Evolutionary conservation across 1,140 invertebrate genomes (phyloP).

Genomic region (Cataglyphis hispanica): DNA sequence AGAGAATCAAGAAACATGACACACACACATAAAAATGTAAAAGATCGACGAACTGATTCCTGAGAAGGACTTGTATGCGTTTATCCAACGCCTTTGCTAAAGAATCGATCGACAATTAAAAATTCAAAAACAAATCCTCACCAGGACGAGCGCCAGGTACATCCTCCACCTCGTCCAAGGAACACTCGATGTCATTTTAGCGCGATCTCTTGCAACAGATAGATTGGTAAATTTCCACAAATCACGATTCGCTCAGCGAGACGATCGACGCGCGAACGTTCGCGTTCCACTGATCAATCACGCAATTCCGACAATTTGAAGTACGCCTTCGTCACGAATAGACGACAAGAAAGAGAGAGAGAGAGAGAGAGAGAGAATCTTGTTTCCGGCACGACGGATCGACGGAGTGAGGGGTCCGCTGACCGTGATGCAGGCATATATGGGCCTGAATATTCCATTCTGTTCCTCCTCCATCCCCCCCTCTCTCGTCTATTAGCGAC

Average conservation of each 20-base stretch:
- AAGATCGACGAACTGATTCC: too few relatives aligned
- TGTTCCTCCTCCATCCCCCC: not conserved
- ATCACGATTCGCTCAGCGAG: not conserved
- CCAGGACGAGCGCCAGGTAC: conserved; percentile 23
- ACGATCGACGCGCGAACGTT: not conserved
- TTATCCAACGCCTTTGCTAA: too few relatives aligned
- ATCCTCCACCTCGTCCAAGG: not conserved
- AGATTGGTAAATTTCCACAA: not conserved
- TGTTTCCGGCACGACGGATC: not conserved
- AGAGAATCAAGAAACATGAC: too few relatives aligned
- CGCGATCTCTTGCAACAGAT: too few relatives aligned
- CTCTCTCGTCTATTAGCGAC: too few relatives aligned
- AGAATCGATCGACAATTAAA: too few relatives aligned
- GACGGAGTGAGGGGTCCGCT: not conserved
- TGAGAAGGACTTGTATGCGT: too few relatives aligned
- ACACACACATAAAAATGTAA: too few relatives aligned
- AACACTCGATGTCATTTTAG: conserved; percentile 10
- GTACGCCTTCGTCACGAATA: not conserved
- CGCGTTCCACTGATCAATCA: not conserved
- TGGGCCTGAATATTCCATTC: not conserved
- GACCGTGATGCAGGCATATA: not conserved
- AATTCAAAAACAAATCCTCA: not conserved
- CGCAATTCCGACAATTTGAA: not conserved
- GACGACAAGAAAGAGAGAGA: not conserved
- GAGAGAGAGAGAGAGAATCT: not conserved